A percentile compares a stretch with the other conserved stretches of the same genome.
Evolutionary conservation across 2,888 invertebrate genomes (phyloP).

Genomic region (Clanis bilineata): DNA sequence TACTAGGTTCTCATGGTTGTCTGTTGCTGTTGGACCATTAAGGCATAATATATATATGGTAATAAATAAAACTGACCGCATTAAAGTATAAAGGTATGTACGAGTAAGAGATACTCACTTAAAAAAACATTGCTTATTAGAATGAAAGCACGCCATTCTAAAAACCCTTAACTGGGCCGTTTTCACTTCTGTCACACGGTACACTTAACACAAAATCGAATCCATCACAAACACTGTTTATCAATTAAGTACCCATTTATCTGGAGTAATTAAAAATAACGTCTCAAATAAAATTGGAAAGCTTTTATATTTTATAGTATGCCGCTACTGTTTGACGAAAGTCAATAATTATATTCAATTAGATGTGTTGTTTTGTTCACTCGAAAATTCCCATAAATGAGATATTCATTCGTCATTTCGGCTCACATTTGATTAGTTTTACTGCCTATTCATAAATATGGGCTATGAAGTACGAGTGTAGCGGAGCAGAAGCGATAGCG

Average conservation of each 20-base stretch:
- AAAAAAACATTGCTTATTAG: not conserved
- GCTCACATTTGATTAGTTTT: conserved; percentile 42
- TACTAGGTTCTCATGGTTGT: no score
- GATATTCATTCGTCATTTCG: conserved; percentile 34
- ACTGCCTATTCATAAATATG: conserved; percentile 33
- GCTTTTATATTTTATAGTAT: conserved; percentile 31
- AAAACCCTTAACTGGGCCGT: not conserved
- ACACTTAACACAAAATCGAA: conserved; percentile 1
- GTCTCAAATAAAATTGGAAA: conserved; percentile 35
- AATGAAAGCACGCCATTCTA: not conserved
- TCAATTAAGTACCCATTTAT: conserved; percentile 12
- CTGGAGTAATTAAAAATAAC: conserved; percentile 33
- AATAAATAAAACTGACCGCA: no score
- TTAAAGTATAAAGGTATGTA: no score
- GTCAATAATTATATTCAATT: conserved; percentile 44
- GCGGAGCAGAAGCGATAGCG: not conserved
- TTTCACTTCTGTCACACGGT: conserved; percentile 10
- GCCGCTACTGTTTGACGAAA: conserved; percentile 23
- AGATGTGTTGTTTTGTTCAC: conserved; percentile 33
- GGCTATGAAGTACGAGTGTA: conserved; percentile 33
- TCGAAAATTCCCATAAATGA: conserved; percentile 34
- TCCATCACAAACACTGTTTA: conserved; percentile 11
- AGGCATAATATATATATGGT: no score
- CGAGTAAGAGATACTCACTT: not conserved
- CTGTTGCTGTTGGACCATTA: no score